Conservation (phyloP, 1,140 invertebrate genomes). For the Globodera rostochiensis region DNA sequence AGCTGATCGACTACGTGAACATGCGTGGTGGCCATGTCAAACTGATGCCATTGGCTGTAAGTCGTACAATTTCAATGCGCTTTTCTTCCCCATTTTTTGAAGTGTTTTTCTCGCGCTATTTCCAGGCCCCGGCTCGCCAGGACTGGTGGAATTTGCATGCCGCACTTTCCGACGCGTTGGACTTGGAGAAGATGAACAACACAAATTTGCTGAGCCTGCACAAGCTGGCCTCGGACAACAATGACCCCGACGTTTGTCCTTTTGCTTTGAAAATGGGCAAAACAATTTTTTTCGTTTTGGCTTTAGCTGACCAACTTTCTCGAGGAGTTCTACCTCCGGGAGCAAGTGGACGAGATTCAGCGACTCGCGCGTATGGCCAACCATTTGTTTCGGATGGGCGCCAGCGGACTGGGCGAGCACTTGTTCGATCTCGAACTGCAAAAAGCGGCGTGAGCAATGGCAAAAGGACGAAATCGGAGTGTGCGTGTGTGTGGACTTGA, state of each 20-base stretch:
- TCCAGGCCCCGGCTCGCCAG: slow-evolving; percentile 71
- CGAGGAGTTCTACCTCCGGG: slow-evolving; percentile 53
- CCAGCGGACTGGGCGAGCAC: slow-evolving; percentile 70
- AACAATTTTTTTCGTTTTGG: background rate
- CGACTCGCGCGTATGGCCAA: slow-evolving; percentile 75
- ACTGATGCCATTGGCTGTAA: slow-evolving; percentile 65
- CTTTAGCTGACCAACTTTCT: slow-evolving; percentile 58
- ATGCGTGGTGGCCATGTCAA: slow-evolving; percentile 73
- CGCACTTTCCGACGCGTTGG: slow-evolving; percentile 75
- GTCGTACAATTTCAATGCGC: slow-evolving; percentile 63
- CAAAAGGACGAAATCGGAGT: too few relatives aligned
- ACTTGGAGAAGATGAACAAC: slow-evolving; percentile 80
- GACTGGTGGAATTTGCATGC: slow-evolving; percentile 74
- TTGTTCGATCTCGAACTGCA: slow-evolving; percentile 74
- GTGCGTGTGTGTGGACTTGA: too few relatives aligned
- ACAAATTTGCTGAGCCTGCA: slow-evolving; percentile 76
- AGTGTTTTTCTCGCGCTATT: background rate
- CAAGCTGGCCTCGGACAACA: slow-evolving; percentile 71
- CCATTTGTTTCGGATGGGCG: slow-evolving; percentile 75
- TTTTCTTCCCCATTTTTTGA: background rate
- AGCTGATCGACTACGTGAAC: slow-evolving; percentile 77
- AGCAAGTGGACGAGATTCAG: slow-evolving; percentile 75
- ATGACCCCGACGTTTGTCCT: slow-evolving; percentile 72
- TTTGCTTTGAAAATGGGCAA: background rate
- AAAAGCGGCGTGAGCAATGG: background rate